phyloP scores from a whole-genome alignment of 35 echinoderm and acorn worm species.

The Diadema setosum region DNA sequence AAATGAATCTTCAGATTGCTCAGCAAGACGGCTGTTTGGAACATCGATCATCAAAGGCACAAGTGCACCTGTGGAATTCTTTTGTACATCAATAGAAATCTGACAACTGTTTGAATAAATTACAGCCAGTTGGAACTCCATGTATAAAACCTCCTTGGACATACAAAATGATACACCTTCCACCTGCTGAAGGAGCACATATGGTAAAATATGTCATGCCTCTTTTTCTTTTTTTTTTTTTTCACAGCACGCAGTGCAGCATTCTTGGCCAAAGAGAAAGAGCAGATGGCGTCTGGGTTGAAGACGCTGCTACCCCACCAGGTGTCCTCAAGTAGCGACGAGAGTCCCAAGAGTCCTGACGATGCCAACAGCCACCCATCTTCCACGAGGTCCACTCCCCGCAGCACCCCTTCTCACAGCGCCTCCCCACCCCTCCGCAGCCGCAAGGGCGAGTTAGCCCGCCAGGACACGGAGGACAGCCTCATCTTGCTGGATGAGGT shows the following conservation, averaged over 20 bases:
- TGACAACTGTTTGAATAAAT: too few relatives aligned
- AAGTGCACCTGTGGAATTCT: too few relatives aligned
- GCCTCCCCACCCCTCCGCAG: neutral
- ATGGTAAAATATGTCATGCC: neutral
- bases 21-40: too few relatives aligned
- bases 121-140: too few relatives aligned
- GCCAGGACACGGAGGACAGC: neutral
- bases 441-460: neutral
- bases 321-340: constrained; percentile 23
- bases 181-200: neutral
- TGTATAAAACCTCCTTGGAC: neutral
- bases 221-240: neutral
- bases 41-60: too few relatives aligned
- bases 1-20: too few relatives aligned
- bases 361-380: neutral
- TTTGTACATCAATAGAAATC: too few relatives aligned
- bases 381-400: neutral
- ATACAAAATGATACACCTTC: neutral
- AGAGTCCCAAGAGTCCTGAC: neutral
- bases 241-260: constrained; percentile 31
- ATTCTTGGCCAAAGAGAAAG: constrained; percentile 22
- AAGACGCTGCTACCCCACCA: constrained; percentile 38
- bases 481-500: neutral
- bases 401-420: neutral
- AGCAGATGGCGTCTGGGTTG: constrained; percentile 16